These are phyloP conservation scores for Conomelus anceps DNA, from an alignment of 2,888 invertebrate genomes.

Conservation along the genomic window DNA sequence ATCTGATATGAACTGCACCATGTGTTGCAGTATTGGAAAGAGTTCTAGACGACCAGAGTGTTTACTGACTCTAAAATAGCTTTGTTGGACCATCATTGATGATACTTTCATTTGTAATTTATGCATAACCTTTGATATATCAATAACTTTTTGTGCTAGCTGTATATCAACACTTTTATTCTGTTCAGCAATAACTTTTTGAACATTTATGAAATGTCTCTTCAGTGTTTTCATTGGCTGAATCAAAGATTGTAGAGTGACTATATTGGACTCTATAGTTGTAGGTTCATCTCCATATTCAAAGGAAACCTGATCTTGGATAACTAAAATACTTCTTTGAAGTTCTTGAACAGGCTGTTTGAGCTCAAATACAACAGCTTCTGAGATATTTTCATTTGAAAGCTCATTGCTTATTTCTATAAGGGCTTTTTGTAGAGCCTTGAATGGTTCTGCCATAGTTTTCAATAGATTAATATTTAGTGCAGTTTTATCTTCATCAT, in stretches of 20 bases:
- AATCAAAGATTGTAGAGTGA: constrained; percentile 33
- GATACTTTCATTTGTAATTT: constrained; percentile 23
- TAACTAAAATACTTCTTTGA: constrained; percentile 34
- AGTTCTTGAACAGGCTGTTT: constrained; percentile 34
- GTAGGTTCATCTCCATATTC: constrained; percentile 34
- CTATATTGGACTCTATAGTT: constrained; percentile 33
- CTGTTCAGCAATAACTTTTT: constrained; percentile 14
- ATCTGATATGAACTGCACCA: constrained; percentile 13
- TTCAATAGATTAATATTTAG: constrained; percentile 31
- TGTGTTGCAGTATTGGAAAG: constrained; percentile 22
- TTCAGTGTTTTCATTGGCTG: constrained; percentile 33
- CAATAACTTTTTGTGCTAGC: background rate
- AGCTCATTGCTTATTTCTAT: constrained; percentile 30
- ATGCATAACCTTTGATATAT: constrained; percentile 17
- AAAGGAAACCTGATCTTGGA: constrained; percentile 35
- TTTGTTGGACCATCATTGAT: constrained; percentile 21
- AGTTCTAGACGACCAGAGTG: constrained; percentile 20
- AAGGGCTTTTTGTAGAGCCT: constrained; percentile 32
- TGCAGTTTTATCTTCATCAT: constrained; percentile 29
- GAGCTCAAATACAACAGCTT: constrained; percentile 28
- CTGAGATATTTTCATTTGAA: constrained; percentile 22
- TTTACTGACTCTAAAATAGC: constrained; percentile 18
- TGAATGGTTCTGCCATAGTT: constrained; percentile 33
- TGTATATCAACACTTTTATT: constrained; percentile 3
- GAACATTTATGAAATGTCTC: constrained; percentile 29